Percentiles rank a stretch among this genome's conserved stretches.
These are phyloP conservation scores for Ooceraea biroi DNA, from an alignment of 1,140 invertebrate species.

Conservation along the genomic window DNA sequence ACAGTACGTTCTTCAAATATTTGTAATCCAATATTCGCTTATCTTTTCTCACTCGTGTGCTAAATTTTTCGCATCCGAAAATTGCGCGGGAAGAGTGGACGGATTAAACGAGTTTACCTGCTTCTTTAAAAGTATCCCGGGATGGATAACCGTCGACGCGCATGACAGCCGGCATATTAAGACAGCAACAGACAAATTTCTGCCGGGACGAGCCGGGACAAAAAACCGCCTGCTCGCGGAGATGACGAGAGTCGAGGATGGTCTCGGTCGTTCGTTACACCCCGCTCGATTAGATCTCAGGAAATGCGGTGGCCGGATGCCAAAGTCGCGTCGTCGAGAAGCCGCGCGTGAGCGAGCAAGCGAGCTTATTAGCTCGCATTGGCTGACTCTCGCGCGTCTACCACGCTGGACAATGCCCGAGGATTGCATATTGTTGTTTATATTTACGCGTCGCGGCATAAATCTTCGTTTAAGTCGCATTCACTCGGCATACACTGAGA, in stretches of 20 bases:
- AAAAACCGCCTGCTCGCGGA: conserved; percentile 64
- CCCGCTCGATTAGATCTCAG: conserved; percentile 70
- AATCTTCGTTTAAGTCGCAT: conserved; percentile 86
- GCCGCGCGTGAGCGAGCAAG: neutral
- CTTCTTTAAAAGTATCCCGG: conserved; percentile 46
- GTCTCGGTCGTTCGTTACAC: conserved; percentile 68
- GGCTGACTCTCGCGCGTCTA: conserved; percentile 64
- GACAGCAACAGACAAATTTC: conserved; percentile 74
- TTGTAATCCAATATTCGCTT: neutral
- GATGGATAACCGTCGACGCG: conserved; percentile 66
- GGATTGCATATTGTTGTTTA: conserved; percentile 86
- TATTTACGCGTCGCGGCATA: conserved; percentile 84
- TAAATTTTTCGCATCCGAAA: too few relatives aligned
- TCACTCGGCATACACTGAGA: conserved; percentile 72
- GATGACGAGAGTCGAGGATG: conserved; percentile 26
- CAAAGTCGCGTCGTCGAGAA: neutral
- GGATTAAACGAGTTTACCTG: conserved; percentile 16
- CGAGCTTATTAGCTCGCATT: conserved; percentile 79
- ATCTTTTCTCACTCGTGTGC: neutral
- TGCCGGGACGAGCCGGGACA: conserved; percentile 17
- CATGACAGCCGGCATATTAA: conserved; percentile 71
- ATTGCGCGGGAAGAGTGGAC: conserved; percentile 42
- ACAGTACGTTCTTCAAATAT: neutral
- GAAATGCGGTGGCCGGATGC: conserved; percentile 8
- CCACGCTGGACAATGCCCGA: conserved; percentile 79